Percentiles rank a stretch among this genome's conserved stretches.
These are phyloP conservation scores for Zoanthus sansibaricus DNA, from an alignment of 92 coral and sea anemone genomes.

Conservation along the genomic window DNA sequence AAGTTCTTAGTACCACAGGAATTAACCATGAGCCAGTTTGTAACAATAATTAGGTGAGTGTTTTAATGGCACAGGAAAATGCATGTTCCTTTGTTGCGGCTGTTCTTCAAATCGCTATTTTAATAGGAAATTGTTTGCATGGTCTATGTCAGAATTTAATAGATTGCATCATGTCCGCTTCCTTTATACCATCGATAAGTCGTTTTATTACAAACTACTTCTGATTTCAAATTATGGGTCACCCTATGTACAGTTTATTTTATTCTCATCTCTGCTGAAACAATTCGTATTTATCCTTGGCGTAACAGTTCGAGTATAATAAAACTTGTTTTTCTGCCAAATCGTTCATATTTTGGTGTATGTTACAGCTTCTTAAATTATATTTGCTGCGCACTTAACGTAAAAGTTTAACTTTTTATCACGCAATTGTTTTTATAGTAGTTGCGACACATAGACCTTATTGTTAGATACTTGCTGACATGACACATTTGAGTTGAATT, in stretches of 20 bases:
- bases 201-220: not conserved
- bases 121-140: not conserved
- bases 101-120: not conserved
- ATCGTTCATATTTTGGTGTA: not conserved
- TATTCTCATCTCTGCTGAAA: no score
- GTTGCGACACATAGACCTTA: slow-evolving; percentile 14
- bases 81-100: not conserved
- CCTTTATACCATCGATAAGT: not conserved
- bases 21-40: slow-evolving; percentile 98
- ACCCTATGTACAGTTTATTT: not conserved
- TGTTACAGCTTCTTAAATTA: no score
- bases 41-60: slow-evolving; percentile 94
- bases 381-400: not conserved
- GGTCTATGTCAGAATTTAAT: not conserved
- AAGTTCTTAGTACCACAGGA: slow-evolving; percentile 98
- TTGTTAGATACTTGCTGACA: not conserved
- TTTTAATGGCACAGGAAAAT: not conserved
- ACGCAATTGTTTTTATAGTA: slow-evolving; percentile 16
- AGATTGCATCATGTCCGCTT: not conserved
- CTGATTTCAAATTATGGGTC: not conserved
- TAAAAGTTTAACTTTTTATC: not conserved
- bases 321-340: not conserved
- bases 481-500: not conserved
- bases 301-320: not conserved
- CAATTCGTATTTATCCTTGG: no score